Conservation (phyloP, 2,888 invertebrate genomes). For the Drosophila bunnanda region DNA sequence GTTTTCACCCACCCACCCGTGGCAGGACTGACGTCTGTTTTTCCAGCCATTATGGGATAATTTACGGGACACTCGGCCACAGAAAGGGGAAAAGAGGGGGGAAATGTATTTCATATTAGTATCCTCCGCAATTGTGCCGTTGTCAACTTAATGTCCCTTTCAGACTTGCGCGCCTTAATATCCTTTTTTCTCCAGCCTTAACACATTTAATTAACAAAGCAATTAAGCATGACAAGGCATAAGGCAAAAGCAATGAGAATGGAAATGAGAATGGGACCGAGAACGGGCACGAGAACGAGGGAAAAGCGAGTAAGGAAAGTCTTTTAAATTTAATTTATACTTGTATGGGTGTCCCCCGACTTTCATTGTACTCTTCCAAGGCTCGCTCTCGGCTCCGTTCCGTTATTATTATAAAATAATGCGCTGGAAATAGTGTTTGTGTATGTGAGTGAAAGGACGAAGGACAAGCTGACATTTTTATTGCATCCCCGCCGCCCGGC, state of each 20-base stretch:
- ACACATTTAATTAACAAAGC: conserved; percentile 80
- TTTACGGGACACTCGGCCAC: conserved; percentile 54
- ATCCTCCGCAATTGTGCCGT: conserved; percentile 45
- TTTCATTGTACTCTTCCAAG: conserved; percentile 1
- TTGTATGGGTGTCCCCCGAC: conserved; percentile 16
- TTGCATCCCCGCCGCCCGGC: conserved; percentile 45
- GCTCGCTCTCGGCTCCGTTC: conserved; percentile 6
- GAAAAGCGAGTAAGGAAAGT: conserved; percentile 57
- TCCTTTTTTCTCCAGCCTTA: conserved; percentile 61
- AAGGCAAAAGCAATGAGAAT: conserved; percentile 47
- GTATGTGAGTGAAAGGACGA: conserved; percentile 41
- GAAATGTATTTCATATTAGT: conserved; percentile 73
- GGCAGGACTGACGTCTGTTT: conserved; percentile 20
- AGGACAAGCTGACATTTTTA: conserved; percentile 72
- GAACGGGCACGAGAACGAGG: conserved; percentile 7
- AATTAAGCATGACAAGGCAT: conserved; percentile 70
- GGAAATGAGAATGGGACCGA: conserved; percentile 28
- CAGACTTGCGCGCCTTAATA: conserved; percentile 40
- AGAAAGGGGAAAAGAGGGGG: background rate
- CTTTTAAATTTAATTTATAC: conserved; percentile 73
- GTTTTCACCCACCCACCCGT: background rate
- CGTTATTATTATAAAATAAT: conserved; percentile 59
- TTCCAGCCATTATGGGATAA: conserved; percentile 64
- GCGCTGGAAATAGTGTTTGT: conserved; percentile 51
- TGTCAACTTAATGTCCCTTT: conserved; percentile 67